Conservation (phyloP, 2,888 invertebrate species). For the Eilema griseolum region DNA sequence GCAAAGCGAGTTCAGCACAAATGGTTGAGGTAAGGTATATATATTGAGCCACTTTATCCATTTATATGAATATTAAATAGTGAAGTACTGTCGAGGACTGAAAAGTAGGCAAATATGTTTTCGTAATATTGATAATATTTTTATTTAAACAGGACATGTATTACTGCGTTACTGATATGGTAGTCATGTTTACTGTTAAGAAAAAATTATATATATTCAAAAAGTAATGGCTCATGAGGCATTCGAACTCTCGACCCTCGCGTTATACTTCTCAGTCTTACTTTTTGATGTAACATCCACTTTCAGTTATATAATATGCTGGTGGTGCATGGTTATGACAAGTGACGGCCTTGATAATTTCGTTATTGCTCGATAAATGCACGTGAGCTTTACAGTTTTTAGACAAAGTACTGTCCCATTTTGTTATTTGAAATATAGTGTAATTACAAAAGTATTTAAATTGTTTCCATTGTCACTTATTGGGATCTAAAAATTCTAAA, state of each 20-base stretch:
- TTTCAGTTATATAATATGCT: conserved; percentile 36
- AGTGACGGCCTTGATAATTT: conserved; percentile 45
- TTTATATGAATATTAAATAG: conserved; percentile 1
- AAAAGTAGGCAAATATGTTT: neutral
- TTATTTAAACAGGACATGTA: too few species aligned
- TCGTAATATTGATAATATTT: too few species aligned
- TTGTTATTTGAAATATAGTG: too few species aligned
- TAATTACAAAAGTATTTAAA: too few species aligned
- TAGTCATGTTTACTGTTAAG: too few species aligned
- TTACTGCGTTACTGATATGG: too few species aligned
- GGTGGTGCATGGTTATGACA: conserved; percentile 60
- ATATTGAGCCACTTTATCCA: conserved; percentile 3
- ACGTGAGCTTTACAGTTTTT: conserved; percentile 59
- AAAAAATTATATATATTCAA: too few species aligned
- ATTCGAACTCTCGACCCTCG: too few species aligned
- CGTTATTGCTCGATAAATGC: conserved; percentile 50
- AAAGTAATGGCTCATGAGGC: too few species aligned
- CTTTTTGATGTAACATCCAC: conserved; percentile 50
- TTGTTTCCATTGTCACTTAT: too few species aligned
- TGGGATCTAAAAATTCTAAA: too few species aligned
- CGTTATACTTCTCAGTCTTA: too few species aligned
- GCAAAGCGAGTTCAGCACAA: conserved; percentile 6
- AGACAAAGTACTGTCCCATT: conserved; percentile 42
- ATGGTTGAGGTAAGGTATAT: conserved; percentile 12
- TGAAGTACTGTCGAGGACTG: neutral